phyloP scores from a whole-genome alignment of 2,113 vertebrate genomes.

The Platichthys flesus region DNA sequence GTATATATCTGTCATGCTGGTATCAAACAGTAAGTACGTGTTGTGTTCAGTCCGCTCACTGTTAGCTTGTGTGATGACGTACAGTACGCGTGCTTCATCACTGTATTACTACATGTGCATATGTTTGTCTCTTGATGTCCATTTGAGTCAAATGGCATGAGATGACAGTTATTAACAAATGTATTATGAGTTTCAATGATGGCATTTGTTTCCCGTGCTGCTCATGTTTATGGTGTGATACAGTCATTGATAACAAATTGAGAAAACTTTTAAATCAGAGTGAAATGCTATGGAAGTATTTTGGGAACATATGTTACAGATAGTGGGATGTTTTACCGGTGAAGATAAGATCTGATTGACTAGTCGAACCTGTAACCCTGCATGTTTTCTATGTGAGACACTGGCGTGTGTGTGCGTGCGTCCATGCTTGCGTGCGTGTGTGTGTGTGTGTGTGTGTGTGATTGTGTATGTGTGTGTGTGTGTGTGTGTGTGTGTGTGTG shows the following conservation, averaged over 20 bases:
- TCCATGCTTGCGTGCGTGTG: slow-evolving; percentile 35
- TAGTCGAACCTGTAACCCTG: slow-evolving; percentile 68
- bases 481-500: not conserved
- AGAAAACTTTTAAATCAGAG: slow-evolving; percentile 5
- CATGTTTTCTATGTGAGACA: slow-evolving; percentile 69
- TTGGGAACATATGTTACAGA: slow-evolving; percentile 3
- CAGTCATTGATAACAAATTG: not conserved
- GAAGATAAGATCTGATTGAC: slow-evolving; percentile 46
- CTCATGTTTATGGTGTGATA: slow-evolving; percentile 13
- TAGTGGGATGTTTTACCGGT: slow-evolving; percentile 16
- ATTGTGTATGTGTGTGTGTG: too few relatives aligned
- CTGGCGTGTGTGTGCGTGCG: slow-evolving; percentile 46
- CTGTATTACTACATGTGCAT: slow-evolving; percentile 51
- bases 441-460: slow-evolving; percentile 31
- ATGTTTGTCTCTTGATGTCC: slow-evolving; percentile 57
- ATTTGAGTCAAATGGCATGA: slow-evolving; percentile 53
- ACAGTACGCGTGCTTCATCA: slow-evolving; percentile 43
- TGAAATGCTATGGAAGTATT: slow-evolving; percentile 4
- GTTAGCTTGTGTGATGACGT: slow-evolving; percentile 54
- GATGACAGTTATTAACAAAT: slow-evolving; percentile 30
- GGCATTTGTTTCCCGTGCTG: slow-evolving; percentile 16
- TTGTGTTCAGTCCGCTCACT: slow-evolving; percentile 59
- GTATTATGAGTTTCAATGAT: not conserved
- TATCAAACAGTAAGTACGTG: slow-evolving; percentile 50
- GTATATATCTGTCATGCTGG: slow-evolving; percentile 35